phyloP scores from a whole-genome alignment of 2,888 invertebrate genomes.

The Galeopsomyia nigrocyanea region DNA sequence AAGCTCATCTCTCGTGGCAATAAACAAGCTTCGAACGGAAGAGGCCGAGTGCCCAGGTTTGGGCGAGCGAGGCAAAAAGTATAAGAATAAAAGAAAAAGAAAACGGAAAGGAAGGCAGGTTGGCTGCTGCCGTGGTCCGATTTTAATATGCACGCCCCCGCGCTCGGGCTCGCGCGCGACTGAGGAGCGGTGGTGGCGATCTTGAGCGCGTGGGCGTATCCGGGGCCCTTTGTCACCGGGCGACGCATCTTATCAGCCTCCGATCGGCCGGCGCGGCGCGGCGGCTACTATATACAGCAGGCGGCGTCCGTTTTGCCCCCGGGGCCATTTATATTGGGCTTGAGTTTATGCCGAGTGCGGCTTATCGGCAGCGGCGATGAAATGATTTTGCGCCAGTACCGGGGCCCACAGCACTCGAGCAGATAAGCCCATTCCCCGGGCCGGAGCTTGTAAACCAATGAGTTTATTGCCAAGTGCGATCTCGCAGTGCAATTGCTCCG shows the following conservation, averaged over 20 bases:
- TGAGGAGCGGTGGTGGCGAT: conserved; percentile 45
- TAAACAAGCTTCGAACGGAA: conserved; percentile 11
- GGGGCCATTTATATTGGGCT: conserved; percentile 34
- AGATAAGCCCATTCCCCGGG: conserved; percentile 8
- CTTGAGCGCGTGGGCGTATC: conserved; percentile 60
- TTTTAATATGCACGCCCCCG: conserved; percentile 66
- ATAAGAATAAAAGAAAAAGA: too few species aligned
- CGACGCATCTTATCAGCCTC: conserved; percentile 61
- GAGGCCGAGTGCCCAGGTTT: neutral
- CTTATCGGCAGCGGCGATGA: conserved; percentile 11
- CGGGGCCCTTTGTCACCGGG: conserved; percentile 66
- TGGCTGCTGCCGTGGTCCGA: conserved; percentile 36
- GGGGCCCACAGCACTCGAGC: too few species aligned
- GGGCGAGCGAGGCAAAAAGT: too few species aligned
- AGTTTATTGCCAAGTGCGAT: too few species aligned
- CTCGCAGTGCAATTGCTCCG: too few species aligned
- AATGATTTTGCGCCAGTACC: conserved; percentile 15
- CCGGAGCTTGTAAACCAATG: neutral
- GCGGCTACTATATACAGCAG: conserved; percentile 30
- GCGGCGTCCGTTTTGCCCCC: conserved; percentile 40
- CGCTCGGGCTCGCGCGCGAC: conserved; percentile 59
- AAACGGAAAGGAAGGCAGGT: too few species aligned
- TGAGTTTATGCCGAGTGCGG: conserved; percentile 7
- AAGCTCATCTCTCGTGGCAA: neutral
- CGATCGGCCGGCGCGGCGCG: neutral